Evolutionary conservation across 2,888 invertebrate genomes (phyloP).

Genomic region (Acrobasis repandana): DNA sequence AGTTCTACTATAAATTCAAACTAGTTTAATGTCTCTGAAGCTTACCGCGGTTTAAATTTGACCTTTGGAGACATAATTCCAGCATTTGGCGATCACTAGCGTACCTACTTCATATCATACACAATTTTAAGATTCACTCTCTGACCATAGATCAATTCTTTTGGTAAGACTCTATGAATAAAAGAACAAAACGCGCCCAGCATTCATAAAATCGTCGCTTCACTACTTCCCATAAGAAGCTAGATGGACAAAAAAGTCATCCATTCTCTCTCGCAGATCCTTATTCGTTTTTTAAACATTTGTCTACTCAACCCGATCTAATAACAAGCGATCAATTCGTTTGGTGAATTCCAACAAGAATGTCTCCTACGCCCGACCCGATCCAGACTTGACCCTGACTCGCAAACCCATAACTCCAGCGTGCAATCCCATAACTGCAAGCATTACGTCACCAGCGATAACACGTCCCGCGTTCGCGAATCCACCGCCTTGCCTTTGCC

Average conservation of each 20-base stretch:
- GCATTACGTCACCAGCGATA: slow-evolving; percentile 62
- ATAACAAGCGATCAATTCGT: neutral
- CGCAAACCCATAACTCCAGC: slow-evolving; percentile 27
- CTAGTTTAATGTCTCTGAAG: neutral
- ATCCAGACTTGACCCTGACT: slow-evolving; percentile 20
- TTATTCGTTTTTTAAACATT: too few species aligned
- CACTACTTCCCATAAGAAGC: too few species aligned
- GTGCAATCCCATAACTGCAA: slow-evolving; percentile 54
- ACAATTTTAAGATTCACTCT: too few species aligned
- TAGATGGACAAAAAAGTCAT: too few species aligned
- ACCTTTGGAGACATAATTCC: neutral
- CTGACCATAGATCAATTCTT: too few species aligned
- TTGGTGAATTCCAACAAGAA: neutral
- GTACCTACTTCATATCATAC: too few species aligned
- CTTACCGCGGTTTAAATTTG: neutral
- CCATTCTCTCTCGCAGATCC: too few species aligned
- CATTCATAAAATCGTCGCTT: too few species aligned
- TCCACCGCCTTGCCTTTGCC: neutral
- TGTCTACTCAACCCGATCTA: too few species aligned
- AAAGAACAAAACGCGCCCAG: too few species aligned
- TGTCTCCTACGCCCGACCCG: neutral
- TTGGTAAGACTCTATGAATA: too few species aligned
- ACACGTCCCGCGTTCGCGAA: slow-evolving; percentile 29
- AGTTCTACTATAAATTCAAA: neutral
- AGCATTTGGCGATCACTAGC: neutral